These are phyloP conservation scores for Cataglyphis cursor DNA, from an alignment of 2,888 invertebrate genomes.

Conservation along the genomic window DNA sequence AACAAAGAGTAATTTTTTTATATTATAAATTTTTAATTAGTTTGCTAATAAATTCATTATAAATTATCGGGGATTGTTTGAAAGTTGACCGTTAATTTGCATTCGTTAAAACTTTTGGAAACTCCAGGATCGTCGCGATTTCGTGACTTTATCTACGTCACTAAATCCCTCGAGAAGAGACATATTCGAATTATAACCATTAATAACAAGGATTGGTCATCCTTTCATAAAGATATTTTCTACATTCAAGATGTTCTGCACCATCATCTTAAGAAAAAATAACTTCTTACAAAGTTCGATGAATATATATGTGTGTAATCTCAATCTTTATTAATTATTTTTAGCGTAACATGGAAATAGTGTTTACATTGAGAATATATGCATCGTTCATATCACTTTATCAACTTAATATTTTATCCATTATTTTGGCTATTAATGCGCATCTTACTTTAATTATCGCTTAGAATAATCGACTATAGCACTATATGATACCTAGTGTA, in stretches of 20 bases:
- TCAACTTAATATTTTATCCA: not conserved
- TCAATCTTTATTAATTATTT: constrained; percentile 7
- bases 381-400: not conserved
- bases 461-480: constrained; percentile 14
- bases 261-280: constrained; percentile 1
- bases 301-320: not conserved
- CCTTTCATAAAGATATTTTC: constrained; percentile 21
- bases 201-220: not conserved
- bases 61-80: not conserved
- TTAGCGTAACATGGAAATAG: not conserved
- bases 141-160: constrained; percentile 14
- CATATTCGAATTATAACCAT: not conserved
- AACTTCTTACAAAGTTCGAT: constrained; percentile 2
- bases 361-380: not conserved
- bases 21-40: constrained; percentile 30
- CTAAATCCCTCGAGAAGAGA: not conserved
- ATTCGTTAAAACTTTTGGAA: constrained; percentile 36
- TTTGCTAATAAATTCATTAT: constrained; percentile 20
- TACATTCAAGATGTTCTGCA: not conserved
- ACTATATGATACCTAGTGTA: not conserved
- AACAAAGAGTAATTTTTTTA: not conserved
- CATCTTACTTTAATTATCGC: not conserved
- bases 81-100: constrained; percentile 24
- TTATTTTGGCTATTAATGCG: not conserved
- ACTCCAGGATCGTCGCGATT: not conserved